Base-by-base conservation (phyloP, 2,888 invertebrate species). In the Serrognathus titanus region DNA sequence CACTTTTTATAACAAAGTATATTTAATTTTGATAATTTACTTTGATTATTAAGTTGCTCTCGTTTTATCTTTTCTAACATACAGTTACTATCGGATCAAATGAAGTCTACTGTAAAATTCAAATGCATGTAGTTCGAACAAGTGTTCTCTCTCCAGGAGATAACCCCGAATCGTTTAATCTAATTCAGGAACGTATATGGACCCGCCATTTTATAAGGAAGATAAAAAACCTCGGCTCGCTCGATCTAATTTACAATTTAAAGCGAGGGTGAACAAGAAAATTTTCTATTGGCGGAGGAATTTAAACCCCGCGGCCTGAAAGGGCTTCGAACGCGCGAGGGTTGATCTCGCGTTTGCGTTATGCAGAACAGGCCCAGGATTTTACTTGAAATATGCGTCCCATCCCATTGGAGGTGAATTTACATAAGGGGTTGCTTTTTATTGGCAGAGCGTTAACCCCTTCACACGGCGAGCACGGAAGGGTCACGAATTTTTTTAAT, bases 211-310 rank as follows among this genome's bases (percentile, higher is more conserved):
- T 58, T 62, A 35, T 47, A 52, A 46, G 46, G 13, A 45, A 31
- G 35, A 35, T 12, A 53, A 53, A 41, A 48, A 52, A 43, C 43
- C n/a, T 36, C 52, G 10, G 11, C 43, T 11, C 40, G 54, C 56
- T 51, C 46, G 31, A 60, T 62, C 54, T 57, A 66, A 72, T 72
- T 72, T 72, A 66, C 69, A 71, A 70, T 72, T 73, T 72, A 72
- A 73, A 63, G 71, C 59, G 63, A 67, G 71, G 70, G 71, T 62
- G 65, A 53, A 53, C 54, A 60, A 50, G 46, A 52, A 16, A 48
- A 24, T 8, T n/a, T 51, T 48, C 50, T 54, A 72, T 73, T 73
- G 73, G 73, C 50, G 55, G 70, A 71, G 70, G 62, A 70, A 52
- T 70, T 70, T 67, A 63, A 61, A 60, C 53, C 59, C 51, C 55